These are phyloP conservation scores for Timema podura DNA, from an alignment of 2,888 invertebrate genomes.

Conservation along the genomic window DNA sequence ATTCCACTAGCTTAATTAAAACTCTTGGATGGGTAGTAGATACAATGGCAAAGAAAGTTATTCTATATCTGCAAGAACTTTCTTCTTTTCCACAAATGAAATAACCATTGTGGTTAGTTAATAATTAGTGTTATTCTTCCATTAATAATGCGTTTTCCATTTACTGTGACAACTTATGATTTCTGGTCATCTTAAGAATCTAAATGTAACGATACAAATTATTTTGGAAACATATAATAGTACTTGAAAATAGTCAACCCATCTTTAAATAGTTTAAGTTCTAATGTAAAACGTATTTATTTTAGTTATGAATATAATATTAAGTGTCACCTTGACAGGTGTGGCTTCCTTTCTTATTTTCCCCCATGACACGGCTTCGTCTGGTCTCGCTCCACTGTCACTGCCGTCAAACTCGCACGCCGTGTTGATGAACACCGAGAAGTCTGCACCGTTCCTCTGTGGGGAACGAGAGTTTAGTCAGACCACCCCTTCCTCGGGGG, in stretches of 20 bases:
- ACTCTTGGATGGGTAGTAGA: too few relatives aligned
- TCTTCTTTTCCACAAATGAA: too few relatives aligned
- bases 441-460: conserved; percentile 94
- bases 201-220: conserved; percentile 1
- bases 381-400: conserved; percentile 95
- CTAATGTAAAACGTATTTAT: too few relatives aligned
- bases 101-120: too few relatives aligned
- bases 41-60: too few relatives aligned
- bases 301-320: not conserved
- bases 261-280: too few relatives aligned
- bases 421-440: conserved; percentile 91
- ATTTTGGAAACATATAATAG: conserved; percentile 5
- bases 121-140: too few relatives aligned
- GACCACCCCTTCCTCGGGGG: too few relatives aligned
- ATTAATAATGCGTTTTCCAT: too few relatives aligned
- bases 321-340: conserved; percentile 71
- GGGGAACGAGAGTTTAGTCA: conserved; percentile 27
- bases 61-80: too few relatives aligned
- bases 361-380: conserved; percentile 99
- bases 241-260: not conserved
- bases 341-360: conserved; percentile 85
- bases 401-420: conserved; percentile 95
- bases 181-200: not conserved
- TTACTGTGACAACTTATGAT: too few relatives aligned
- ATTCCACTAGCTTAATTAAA: too few relatives aligned